These are phyloP conservation scores for Ranitomeya imitator DNA, from an alignment of 2,113 vertebrate genomes.

Conservation along the genomic window DNA sequence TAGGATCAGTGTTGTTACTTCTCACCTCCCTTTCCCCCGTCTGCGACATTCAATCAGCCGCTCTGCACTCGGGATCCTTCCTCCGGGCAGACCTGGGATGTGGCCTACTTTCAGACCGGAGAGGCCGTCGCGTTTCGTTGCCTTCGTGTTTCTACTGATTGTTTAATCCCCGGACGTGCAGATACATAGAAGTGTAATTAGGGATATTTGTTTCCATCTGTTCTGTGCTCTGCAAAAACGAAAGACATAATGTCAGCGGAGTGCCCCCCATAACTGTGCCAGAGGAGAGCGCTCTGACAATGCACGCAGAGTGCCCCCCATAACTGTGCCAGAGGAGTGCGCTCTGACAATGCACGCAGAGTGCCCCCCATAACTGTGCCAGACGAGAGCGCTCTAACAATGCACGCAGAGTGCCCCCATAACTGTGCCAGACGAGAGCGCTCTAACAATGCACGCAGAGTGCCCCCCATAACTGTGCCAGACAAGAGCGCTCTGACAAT, in stretches of 20 bases:
- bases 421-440: not conserved
- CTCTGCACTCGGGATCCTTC: not conserved
- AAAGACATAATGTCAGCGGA: not conserved
- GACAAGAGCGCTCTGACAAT: not conserved
- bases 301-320: not conserved
- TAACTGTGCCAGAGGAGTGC: not conserved
- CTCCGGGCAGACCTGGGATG: slow-evolving; percentile 18
- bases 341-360: not conserved
- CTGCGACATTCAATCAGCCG: slow-evolving; percentile 7
- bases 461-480: not conserved
- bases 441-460: not conserved
- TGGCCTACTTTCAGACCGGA: slow-evolving; percentile 33
- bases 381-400: not conserved
- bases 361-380: not conserved
- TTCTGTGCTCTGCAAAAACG: not conserved
- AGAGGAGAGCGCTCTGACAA: not conserved
- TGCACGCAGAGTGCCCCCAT: not conserved
- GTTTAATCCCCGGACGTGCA: not conserved
- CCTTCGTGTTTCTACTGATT: not conserved
- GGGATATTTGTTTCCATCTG: slow-evolving; percentile 10
- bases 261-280: no score
- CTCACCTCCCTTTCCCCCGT: not conserved
- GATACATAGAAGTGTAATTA: slow-evolving; percentile 33
- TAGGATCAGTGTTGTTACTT: not conserved
- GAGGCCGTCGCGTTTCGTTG: not conserved